These are phyloP conservation scores for Pelobates cultripes DNA, from an alignment of 2,797 vertebrate genomes.

Conservation along the genomic window DNA sequence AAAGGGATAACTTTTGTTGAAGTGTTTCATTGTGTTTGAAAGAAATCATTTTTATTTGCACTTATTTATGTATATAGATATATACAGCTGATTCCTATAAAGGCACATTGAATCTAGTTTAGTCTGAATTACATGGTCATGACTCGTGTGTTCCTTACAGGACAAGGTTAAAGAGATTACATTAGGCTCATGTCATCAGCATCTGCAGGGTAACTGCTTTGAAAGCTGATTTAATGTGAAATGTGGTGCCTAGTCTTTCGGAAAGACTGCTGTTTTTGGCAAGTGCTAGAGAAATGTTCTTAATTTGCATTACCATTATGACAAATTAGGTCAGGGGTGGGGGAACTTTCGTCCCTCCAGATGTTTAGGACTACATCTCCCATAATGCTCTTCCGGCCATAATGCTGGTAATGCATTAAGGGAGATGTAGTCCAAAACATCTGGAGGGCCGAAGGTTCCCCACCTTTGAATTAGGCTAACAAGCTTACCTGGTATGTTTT, in stretches of 20 bases:
- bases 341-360: too few relatives aligned
- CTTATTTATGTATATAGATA: too few relatives aligned
- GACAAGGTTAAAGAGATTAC: conserved; percentile 94
- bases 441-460: too few relatives aligned
- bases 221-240: conserved; percentile 84
- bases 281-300: conserved; percentile 67
- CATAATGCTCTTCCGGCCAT: too few relatives aligned
- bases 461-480: too few relatives aligned
- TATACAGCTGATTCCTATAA: conserved; percentile 62
- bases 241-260: conserved; percentile 80
- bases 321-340: conserved; percentile 15
- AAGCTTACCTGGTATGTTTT: conserved; percentile 16
- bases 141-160: conserved; percentile 80
- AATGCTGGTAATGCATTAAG: too few relatives aligned
- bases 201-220: conserved; percentile 76
- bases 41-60: too few relatives aligned
- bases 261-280: conserved; percentile 77
- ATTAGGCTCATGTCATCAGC: conserved; percentile 83
- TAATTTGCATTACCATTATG: conserved; percentile 62
- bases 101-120: conserved; percentile 80
- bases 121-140: conserved; percentile 79
- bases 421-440: too few relatives aligned
- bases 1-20: too few relatives aligned
- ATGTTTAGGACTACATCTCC: too few relatives aligned
- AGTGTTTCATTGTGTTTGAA: too few relatives aligned